Evolutionary conservation across 2,113 vertebrate species (phyloP).

Genomic region (Rhinopomastus cyanomelas): DNA sequence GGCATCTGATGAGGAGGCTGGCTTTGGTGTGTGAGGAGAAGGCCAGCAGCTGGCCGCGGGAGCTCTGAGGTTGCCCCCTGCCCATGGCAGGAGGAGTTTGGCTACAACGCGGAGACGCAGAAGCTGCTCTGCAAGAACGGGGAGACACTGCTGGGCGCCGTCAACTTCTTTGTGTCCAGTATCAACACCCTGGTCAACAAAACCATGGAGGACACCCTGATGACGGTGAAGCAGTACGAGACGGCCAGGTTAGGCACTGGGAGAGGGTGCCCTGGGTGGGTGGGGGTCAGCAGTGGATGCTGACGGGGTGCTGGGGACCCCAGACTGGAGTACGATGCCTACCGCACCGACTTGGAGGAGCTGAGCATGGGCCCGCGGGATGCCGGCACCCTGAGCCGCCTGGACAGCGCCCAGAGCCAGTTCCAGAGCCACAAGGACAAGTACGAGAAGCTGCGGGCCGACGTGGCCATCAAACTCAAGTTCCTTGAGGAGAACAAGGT

Average conservation of each 20-base stretch:
- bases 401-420: slow-evolving; percentile 87
- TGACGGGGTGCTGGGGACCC: too few species aligned
- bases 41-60: too few species aligned
- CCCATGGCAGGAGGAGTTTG: slow-evolving; percentile 89
- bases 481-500: slow-evolving; percentile 99
- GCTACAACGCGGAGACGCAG: slow-evolving; percentile 96
- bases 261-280: too few species aligned
- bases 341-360: slow-evolving; percentile 95
- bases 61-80: too few species aligned
- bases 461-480: slow-evolving; percentile 94
- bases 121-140: slow-evolving; percentile 96
- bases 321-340: slow-evolving; percentile 95
- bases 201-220: slow-evolving; percentile 96
- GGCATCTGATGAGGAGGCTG: too few species aligned
- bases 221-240: slow-evolving; percentile 96
- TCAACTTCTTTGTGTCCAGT: slow-evolving; percentile 98
- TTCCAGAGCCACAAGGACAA: slow-evolving; percentile 93
- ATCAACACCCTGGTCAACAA: slow-evolving; percentile 98
- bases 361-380: slow-evolving; percentile 90
- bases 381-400: slow-evolving; percentile 82
- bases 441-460: slow-evolving; percentile 91
- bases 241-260: slow-evolving; percentile 93
- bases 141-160: slow-evolving; percentile 92
- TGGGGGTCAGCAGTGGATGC: too few species aligned
- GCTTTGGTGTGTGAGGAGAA: too few species aligned